Base-by-base conservation (phyloP, 2,797 vertebrate species). In the Cossypha polioptera region DNA sequence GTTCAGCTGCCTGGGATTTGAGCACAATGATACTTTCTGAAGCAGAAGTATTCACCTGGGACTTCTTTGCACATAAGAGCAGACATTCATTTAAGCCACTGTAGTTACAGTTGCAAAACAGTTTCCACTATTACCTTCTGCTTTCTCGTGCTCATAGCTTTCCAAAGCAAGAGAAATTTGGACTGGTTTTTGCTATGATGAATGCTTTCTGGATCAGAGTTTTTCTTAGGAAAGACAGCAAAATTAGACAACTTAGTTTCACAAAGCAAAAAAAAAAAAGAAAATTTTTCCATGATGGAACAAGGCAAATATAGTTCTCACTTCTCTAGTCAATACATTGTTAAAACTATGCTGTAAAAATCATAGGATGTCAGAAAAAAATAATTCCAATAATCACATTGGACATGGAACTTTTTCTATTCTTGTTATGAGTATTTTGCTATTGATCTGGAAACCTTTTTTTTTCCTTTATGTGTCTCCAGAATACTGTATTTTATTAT, bases 21-120 rank as follows among this genome's bases (percentile, higher is more conserved):
- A 92, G 62, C 72, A 94, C 81, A 92, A 91, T 67, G 91, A 22
- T 75, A 91, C 61, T 86, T 92, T 89, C 88, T 86, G 36, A 94
- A 92, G 87, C 21, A 75, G 78, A 80, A 92, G 33, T 88, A 94
- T 88, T 75, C 92, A 89, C 69, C 69, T 91, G 92, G 94, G 94
- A 96, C 81, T 72, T 94, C 78, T 91, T 86, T 93, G 68, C 51
- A 31, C 92, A 88, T 90, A 92, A 94, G 87, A 90, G 51, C 62
- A 62, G n/a, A 36, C 84, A 83, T 92, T 96, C 87, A 92, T 93
- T 84, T 92, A 77, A 50, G 76, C 57, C 94, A 91, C 92, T 94
- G 69, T 80, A 91, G 90, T 78, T 91, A 88, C 65, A 88, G 78
- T 93, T 95, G 85, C 94, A 96, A 96, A 96, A 97, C 77, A 96